phyloP scores from a whole-genome alignment of 1,140 invertebrate genomes.

The Neodiprion virginianus region DNA sequence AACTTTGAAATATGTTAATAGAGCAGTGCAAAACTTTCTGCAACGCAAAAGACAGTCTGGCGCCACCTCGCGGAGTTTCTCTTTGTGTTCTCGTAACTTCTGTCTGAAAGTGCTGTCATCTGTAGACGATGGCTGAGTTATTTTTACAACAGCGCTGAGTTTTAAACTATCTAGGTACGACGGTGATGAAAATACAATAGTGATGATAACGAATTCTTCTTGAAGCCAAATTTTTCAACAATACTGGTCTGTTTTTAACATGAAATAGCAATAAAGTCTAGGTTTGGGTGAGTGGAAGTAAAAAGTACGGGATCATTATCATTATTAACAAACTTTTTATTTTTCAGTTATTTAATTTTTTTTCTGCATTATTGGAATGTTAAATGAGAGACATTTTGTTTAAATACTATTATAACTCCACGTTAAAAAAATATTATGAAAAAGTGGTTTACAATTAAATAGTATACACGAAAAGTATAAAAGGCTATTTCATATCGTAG shows the following conservation, averaged over 20 bases:
- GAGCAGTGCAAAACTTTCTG: too few species aligned
- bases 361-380: conserved; percentile 15
- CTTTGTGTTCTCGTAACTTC: not conserved
- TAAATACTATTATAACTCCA: not conserved
- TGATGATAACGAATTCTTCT: too few species aligned
- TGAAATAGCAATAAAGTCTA: too few species aligned
- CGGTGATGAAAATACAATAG: too few species aligned
- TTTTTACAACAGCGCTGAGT: too few species aligned
- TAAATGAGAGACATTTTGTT: not conserved
- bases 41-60: not conserved
- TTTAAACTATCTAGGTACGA: too few species aligned
- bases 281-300: not conserved
- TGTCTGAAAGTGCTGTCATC: not conserved
- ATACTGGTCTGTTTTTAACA: too few species aligned
- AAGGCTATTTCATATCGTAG: not conserved
- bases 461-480: conserved; percentile 1
- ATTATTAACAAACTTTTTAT: conserved; percentile 15
- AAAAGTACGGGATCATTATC: not conserved
- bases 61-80: not conserved
- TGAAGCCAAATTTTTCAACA: too few species aligned
- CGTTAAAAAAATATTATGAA: conserved; percentile 8
- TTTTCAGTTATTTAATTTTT: not conserved
- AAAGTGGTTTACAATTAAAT: conserved; percentile 6
- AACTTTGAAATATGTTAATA: too few species aligned
- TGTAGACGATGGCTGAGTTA: not conserved